Conservation (phyloP, 2,888 invertebrate species). For the Tiphia femorata region DNA sequence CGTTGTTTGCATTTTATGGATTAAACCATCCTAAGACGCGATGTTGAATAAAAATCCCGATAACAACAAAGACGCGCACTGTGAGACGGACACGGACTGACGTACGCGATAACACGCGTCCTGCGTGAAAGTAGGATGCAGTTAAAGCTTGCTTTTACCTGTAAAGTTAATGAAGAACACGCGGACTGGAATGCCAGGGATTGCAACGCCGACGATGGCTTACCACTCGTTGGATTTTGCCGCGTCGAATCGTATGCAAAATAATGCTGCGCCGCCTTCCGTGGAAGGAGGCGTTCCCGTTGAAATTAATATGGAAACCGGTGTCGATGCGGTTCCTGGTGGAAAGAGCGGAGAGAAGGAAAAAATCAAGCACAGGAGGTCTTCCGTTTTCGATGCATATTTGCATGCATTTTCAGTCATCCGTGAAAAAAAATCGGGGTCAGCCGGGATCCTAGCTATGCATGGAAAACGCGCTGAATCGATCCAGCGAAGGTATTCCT, state of each 20-base stretch:
- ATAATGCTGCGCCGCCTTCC: slow-evolving; percentile 24
- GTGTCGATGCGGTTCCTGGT: slow-evolving; percentile 13
- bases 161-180: too few species aligned
- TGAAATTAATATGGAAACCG: slow-evolving; percentile 37
- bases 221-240: too few species aligned
- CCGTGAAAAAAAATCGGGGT: slow-evolving; percentile 1
- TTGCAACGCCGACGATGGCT: too few species aligned
- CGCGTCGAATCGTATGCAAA: slow-evolving; percentile 38
- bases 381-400: slow-evolving; percentile 13
- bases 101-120: too few species aligned
- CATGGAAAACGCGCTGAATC: slow-evolving; percentile 4
- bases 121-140: too few species aligned
- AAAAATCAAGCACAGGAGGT: neutral
- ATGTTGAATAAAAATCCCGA: too few species aligned
- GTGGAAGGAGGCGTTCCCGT: slow-evolving; percentile 11
- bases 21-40: too few species aligned
- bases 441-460: neutral
- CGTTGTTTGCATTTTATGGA: too few species aligned
- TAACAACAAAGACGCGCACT: too few species aligned
- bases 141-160: too few species aligned
- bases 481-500: slow-evolving; percentile 4
- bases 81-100: too few species aligned
- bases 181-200: too few species aligned
- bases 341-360: neutral
- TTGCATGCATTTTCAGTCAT: slow-evolving; percentile 32